A percentile compares a stretch with the other conserved stretches of the same genome.
These are phyloP conservation scores for Poeciliopsis occidentalis DNA, from an alignment of 2,113 vertebrate species.

Conservation along the genomic window DNA sequence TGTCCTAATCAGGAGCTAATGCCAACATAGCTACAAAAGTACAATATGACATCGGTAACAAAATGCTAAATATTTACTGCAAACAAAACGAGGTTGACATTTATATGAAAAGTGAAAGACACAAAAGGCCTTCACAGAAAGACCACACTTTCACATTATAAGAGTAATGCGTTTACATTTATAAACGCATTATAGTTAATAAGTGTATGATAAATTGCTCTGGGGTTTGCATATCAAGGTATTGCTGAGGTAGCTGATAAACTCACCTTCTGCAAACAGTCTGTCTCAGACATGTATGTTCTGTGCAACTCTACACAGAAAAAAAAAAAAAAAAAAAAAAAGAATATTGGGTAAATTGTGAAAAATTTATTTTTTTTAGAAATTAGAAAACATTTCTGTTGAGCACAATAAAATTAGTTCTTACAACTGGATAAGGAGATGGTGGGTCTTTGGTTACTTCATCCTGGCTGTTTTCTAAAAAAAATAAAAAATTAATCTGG, in stretches of 20 bases:
- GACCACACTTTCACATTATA: neutral
- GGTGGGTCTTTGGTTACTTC: slow-evolving; percentile 34
- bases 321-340: slow-evolving; percentile 22
- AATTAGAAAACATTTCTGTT: neutral
- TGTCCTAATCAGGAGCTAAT: too few species aligned
- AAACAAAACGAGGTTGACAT: too few species aligned
- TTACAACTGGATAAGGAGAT: slow-evolving; percentile 63
- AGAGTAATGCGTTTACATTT: too few species aligned
- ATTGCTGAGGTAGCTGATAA: neutral
- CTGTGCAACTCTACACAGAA: slow-evolving; percentile 72
- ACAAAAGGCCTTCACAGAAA: neutral
- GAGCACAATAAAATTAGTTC: neutral
- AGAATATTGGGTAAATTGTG: neutral
- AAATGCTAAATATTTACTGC: too few species aligned
- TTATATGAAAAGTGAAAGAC: too few species aligned
- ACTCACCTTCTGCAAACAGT: slow-evolving; percentile 76
- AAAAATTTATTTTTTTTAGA: neutral
- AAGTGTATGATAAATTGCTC: neutral
- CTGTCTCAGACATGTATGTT: slow-evolving; percentile 63
- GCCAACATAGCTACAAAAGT: too few species aligned
- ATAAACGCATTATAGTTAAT: neutral
- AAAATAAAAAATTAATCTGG: neutral
- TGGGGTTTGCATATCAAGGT: neutral
- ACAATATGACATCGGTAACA: too few species aligned
- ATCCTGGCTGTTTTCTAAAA: slow-evolving; percentile 45